Percentiles rank a stretch among this genome's conserved stretches.
phyloP scores from a whole-genome alignment of 2,113 vertebrate species.

The Stictonetta naevosa region DNA sequence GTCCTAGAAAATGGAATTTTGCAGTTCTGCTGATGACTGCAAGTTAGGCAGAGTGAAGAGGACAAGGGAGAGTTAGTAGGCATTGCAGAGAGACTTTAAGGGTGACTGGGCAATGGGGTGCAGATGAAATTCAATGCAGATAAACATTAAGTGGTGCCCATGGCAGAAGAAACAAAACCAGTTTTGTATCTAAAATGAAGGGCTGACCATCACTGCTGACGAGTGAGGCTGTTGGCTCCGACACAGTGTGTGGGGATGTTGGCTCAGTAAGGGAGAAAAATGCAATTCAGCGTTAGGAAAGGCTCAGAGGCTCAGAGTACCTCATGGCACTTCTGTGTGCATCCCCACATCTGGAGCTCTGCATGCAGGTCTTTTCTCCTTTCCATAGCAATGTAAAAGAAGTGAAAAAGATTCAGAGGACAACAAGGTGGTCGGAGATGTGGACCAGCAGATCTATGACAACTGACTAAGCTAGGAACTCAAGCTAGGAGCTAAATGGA shows the following conservation, averaged over 20 bases:
- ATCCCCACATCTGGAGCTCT: not conserved
- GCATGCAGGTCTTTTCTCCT: not conserved
- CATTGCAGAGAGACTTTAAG: not conserved
- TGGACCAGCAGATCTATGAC: not conserved
- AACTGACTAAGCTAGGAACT: not conserved
- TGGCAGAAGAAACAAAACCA: not conserved
- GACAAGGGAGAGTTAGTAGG: not conserved
- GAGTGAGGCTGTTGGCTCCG: not conserved
- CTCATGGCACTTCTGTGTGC: not conserved
- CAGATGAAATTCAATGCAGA: not conserved
- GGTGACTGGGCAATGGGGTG: not conserved
- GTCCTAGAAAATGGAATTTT: not conserved
- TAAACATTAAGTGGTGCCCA: not conserved
- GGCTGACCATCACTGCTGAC: not conserved
- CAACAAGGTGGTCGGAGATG: fast-evolving
- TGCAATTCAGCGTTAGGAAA: not conserved
- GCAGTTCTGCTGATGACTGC: not conserved
- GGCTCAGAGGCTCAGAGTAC: not conserved
- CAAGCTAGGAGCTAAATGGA: not conserved
- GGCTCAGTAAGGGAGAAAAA: no score
- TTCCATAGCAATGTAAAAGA: not conserved
- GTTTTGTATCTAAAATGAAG: not conserved
- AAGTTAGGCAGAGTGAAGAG: not conserved
- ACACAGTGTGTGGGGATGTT: no score
- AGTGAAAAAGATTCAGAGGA: not conserved